Percentiles rank a stretch among this genome's conserved stretches.
Conservation (phyloP, 1,140 invertebrate species). For the Anastrepha obliqua region DNA sequence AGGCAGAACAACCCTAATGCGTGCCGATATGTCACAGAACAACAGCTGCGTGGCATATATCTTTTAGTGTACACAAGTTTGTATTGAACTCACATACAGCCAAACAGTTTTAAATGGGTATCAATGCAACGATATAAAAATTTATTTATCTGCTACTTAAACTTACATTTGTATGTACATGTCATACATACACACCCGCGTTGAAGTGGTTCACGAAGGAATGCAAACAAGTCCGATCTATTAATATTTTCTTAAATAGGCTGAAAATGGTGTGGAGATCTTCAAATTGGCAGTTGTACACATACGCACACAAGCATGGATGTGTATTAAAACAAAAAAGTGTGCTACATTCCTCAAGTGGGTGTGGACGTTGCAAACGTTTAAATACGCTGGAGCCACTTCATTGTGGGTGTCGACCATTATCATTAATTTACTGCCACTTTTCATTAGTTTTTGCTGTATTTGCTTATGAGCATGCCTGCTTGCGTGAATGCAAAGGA, state of each 20-base stretch:
- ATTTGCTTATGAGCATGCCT: not conserved
- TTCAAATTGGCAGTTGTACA: not conserved
- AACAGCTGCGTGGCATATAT: slow-evolving; percentile 21
- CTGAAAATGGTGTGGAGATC: not conserved
- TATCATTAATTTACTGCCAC: slow-evolving; percentile 33
- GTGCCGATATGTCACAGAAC: slow-evolving; percentile 6
- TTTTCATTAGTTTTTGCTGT: slow-evolving; percentile 32
- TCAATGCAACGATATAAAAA: not conserved
- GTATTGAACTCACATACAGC: not conserved
- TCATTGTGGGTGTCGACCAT: slow-evolving; percentile 47
- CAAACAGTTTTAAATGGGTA: slow-evolving; percentile 20
- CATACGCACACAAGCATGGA: not conserved
- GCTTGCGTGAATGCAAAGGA: not conserved
- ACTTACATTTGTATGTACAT: not conserved
- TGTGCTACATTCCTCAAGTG: slow-evolving; percentile 6
- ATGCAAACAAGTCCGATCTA: not conserved
- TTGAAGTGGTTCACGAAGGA: not conserved
- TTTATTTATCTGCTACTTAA: not conserved
- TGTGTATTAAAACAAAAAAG: not conserved
- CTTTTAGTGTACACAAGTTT: not conserved
- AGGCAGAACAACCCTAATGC: not conserved
- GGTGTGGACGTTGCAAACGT: slow-evolving; percentile 29
- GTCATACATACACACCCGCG: not conserved
- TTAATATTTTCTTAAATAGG: slow-evolving; percentile 23
- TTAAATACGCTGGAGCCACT: not conserved